Base-by-base conservation (phyloP, 2,113 vertebrate species). In the Entomyzon cyanotis region DNA sequence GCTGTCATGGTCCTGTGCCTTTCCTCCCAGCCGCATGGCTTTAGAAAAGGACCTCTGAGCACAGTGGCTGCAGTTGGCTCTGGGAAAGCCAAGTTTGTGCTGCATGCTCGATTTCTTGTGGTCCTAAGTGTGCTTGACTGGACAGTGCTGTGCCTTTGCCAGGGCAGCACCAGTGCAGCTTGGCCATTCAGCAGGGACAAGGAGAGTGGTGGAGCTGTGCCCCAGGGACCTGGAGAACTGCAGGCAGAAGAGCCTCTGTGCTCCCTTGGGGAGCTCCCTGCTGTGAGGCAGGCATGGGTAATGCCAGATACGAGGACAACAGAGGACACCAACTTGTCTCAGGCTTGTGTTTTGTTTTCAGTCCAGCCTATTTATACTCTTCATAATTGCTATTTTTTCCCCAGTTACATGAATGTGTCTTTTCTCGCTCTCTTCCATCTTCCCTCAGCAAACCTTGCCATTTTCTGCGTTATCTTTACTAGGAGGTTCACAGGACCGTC, bases 321-420 rank as follows among this genome's bases (percentile, higher is more conserved):
- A 79, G 87, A 87, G 93, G 95, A 93, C 94, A 94, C 53, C 84
- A 87, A 33, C 78, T 84, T 65, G 77, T 94, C 70, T 87, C 81
- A 85, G 91, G 83, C 89, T 83, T 89, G 50, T 20, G 73, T 84
- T 96, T 88, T 83, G 83, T 88, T 95, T 95, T 75, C 75, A 73
- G 84, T 73, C 84, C 58, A 89, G 62, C 87, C 93, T 96, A 94
- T 96, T 96, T 94, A 85, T 93, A 95, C 86, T 91, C 89, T 58
- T 58, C 46, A 68, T 16, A 95, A 89, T 69, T 91, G 75, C 93
- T 95, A 47, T 82, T 96, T 95, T 93, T 95, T 87, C 59, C 68
- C 49, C 62, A 31, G 73, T 90, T 96, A 63, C 90, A 71, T 21
- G 90, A n/a, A 71, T 56, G 64, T 60, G 37, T 87, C 87, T 90